phyloP scores from a whole-genome alignment of 2,113 vertebrate species.

The Nothoprocta perdicaria region DNA sequence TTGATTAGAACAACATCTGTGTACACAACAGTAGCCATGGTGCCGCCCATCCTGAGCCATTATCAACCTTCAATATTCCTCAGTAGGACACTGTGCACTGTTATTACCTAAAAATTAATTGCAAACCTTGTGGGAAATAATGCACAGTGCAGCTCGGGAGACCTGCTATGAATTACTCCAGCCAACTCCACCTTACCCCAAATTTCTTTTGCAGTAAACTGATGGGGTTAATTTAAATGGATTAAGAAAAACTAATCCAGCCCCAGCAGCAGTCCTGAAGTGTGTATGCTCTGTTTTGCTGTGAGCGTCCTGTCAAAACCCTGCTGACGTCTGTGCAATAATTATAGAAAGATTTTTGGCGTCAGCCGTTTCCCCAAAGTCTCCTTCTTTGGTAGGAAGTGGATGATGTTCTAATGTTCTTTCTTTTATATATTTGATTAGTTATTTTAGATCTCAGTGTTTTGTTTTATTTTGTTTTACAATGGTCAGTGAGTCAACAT shows the following conservation, averaged over 20 bases:
- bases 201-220: not conserved
- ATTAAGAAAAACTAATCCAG: not conserved
- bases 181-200: not conserved
- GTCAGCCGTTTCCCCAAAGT: not conserved
- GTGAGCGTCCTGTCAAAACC: not conserved
- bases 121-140: slow-evolving; percentile 5
- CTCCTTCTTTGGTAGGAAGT: not conserved
- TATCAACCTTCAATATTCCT: not conserved
- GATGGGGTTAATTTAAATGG: not conserved
- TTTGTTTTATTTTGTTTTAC: not conserved
- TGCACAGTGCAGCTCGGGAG: slow-evolving; percentile 29
- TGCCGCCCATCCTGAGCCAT: slow-evolving; percentile 31
- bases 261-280: not conserved
- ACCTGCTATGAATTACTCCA: not conserved
- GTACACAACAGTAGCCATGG: not conserved
- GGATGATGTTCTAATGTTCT: not conserved
- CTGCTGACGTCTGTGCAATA: not conserved
- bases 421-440: not conserved
- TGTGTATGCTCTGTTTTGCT: not conserved
- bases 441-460: not conserved
- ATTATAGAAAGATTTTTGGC: not conserved
- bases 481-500: not conserved
- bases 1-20: slow-evolving; percentile 42
- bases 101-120: slow-evolving; percentile 53
- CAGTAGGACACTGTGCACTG: accelerated